phyloP scores from a whole-genome alignment of 2,113 vertebrate species.

The Zapus hudsonius region DNA sequence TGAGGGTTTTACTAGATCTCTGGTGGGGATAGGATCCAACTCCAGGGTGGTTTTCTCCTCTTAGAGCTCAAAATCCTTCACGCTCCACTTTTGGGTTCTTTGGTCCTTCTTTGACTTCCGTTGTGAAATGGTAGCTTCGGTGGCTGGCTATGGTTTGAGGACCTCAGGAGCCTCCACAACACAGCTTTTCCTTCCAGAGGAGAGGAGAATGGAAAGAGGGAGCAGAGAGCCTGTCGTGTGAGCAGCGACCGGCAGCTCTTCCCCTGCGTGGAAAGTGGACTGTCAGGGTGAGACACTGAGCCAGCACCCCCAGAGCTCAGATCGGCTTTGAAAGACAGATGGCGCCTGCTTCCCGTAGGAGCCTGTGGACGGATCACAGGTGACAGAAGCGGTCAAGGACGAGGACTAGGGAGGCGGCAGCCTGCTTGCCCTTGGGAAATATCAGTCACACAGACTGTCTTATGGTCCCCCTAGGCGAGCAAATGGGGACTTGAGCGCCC shows the following conservation, averaged over 20 bases:
- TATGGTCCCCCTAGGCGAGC: not conserved
- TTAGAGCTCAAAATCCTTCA: not conserved
- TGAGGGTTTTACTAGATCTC: not conserved
- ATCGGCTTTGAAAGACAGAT: not conserved
- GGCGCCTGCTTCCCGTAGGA: not conserved
- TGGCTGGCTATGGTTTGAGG: not conserved
- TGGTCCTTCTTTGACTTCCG: not conserved
- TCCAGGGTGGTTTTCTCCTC: not conserved
- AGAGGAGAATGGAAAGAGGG: not conserved
- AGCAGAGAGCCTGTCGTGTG: not conserved
- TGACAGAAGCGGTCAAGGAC: not conserved
- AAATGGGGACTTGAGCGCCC: not conserved
- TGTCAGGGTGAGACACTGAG: not conserved
- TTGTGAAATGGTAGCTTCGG: not conserved
- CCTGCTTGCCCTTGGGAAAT: not conserved
- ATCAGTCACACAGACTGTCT: not conserved
- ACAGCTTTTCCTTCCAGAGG: not conserved
- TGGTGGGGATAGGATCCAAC: not conserved
- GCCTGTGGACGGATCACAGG: accelerated
- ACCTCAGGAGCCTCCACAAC: not conserved
- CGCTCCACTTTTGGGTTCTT: not conserved
- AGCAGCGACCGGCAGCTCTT: not conserved
- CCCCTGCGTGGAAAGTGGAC: not conserved
- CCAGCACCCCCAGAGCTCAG: not conserved
- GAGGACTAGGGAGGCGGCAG: not conserved